A percentile compares a stretch with the other conserved stretches of the same genome.
These are phyloP conservation scores for Catocala nupta DNA, from an alignment of 2,888 invertebrate genomes.

Conservation along the genomic window DNA sequence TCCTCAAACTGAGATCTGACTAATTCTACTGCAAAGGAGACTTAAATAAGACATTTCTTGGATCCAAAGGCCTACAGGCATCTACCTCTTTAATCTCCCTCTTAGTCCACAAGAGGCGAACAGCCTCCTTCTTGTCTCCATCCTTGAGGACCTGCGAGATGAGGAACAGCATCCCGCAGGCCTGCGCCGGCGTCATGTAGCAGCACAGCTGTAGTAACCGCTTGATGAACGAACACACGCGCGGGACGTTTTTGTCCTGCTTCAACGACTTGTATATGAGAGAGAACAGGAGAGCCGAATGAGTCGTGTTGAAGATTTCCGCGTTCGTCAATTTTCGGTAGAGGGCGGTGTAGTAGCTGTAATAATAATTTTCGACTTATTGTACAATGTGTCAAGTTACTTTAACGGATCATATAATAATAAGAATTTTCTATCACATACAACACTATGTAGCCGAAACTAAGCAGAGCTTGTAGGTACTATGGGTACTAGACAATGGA, in stretches of 20 bases:
- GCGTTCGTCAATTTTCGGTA: constrained; percentile 95
- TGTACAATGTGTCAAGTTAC: too few relatives aligned
- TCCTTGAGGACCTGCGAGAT: constrained; percentile 89
- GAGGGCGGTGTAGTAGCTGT: constrained; percentile 94
- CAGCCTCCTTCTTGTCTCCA: constrained; percentile 69
- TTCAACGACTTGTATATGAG: constrained; percentile 95
- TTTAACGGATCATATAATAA: too few relatives aligned
- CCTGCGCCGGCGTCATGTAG: constrained; percentile 91
- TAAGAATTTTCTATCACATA: too few relatives aligned
- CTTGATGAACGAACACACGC: constrained; percentile 95
- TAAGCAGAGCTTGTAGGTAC: too few relatives aligned
- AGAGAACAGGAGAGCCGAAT: constrained; percentile 94
- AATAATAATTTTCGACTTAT: constrained; percentile 20
- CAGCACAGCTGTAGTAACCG: constrained; percentile 87
- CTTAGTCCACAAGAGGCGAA: constrained; percentile 70
- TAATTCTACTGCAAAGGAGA: too few relatives aligned
- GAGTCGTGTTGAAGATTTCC: constrained; percentile 89
- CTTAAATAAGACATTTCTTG: too few relatives aligned
- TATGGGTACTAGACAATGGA: too few relatives aligned
- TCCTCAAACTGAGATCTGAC: too few relatives aligned
- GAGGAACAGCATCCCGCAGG: constrained; percentile 94
- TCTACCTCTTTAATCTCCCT: constrained; percentile 70
- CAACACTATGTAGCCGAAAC: too few relatives aligned
- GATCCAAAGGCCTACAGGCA: too few relatives aligned
- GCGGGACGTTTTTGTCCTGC: constrained; percentile 90